These are phyloP conservation scores for Plagiodera versicolora DNA, from an alignment of 2,888 invertebrate species.

Conservation along the genomic window DNA sequence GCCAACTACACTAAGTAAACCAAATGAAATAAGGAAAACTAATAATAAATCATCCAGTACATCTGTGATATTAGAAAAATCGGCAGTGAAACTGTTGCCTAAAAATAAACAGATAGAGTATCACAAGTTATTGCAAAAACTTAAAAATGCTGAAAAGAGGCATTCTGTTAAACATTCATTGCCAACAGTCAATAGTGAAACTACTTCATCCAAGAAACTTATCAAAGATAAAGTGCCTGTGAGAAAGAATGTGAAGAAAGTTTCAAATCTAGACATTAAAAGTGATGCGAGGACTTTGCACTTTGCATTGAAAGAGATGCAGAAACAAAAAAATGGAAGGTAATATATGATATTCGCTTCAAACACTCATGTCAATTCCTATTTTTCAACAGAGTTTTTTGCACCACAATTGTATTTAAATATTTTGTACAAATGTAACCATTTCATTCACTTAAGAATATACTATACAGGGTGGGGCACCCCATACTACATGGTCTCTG, in stretches of 20 bases:
- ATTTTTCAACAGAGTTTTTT: too few species aligned
- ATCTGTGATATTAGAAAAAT: slow-evolving; percentile 39
- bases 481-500: too few species aligned
- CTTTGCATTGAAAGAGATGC: slow-evolving; percentile 41
- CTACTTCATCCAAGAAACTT: slow-evolving; percentile 19
- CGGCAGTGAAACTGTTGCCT: slow-evolving; percentile 50
- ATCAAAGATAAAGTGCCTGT: slow-evolving; percentile 16
- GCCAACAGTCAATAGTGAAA: slow-evolving; percentile 12
- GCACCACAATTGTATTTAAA: too few species aligned
- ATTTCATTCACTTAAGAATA: too few species aligned
- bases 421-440: too few species aligned
- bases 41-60: not conserved
- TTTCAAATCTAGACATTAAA: slow-evolving; percentile 20
- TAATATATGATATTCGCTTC: slow-evolving; percentile 35
- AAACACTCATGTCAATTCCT: too few species aligned
- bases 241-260: slow-evolving; percentile 12
- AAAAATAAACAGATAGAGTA: slow-evolving; percentile 52
- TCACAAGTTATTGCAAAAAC: slow-evolving; percentile 46
- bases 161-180: slow-evolving; percentile 27
- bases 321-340: slow-evolving; percentile 48
- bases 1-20: not conserved
- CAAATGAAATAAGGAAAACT: not conserved
- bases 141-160: slow-evolving; percentile 44
- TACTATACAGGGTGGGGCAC: too few species aligned
- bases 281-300: slow-evolving; percentile 27